Percentiles rank a stretch among this genome's conserved stretches.
Conservation (phyloP, 2,113 vertebrate species). For the Stegostoma tigrinum region DNA sequence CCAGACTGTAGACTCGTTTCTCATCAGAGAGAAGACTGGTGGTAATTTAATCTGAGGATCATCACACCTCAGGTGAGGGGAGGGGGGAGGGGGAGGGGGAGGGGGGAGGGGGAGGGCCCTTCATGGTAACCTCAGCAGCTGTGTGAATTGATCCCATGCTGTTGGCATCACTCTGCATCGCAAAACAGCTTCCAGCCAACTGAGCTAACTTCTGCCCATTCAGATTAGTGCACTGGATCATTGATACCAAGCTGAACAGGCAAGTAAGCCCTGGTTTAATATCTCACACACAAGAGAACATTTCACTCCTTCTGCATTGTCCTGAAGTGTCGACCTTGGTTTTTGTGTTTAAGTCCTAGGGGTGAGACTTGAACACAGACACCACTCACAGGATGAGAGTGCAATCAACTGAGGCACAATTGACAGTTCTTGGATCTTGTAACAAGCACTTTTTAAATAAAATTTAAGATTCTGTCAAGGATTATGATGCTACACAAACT, state of each 20-base stretch:
- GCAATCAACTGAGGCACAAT: not conserved
- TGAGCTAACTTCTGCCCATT: no score
- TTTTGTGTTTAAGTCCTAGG: not conserved
- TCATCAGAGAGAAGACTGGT: no score
- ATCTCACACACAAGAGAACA: not conserved
- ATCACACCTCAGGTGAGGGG: no score
- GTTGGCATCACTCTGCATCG: no score
- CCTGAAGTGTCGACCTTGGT: not conserved
- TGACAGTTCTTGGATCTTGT: not conserved
- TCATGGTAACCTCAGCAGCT: no score
- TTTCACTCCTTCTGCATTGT: not conserved
- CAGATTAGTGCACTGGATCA: not conserved
- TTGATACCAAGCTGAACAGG: not conserved
- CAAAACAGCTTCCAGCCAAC: no score
- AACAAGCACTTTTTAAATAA: not conserved
- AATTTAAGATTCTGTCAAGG: not conserved
- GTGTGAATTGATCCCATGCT: no score
- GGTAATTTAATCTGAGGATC: no score
- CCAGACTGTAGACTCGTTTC: no score
- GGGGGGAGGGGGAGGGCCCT: no score
- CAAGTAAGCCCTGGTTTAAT: no score
- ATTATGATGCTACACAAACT: slow-evolving; percentile 29
- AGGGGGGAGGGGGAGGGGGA: no score
- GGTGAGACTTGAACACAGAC: not conserved
- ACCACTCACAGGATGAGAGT: not conserved